Conservation (phyloP, 2,888 invertebrate genomes). For the Pharmacophagus antenor region DNA sequence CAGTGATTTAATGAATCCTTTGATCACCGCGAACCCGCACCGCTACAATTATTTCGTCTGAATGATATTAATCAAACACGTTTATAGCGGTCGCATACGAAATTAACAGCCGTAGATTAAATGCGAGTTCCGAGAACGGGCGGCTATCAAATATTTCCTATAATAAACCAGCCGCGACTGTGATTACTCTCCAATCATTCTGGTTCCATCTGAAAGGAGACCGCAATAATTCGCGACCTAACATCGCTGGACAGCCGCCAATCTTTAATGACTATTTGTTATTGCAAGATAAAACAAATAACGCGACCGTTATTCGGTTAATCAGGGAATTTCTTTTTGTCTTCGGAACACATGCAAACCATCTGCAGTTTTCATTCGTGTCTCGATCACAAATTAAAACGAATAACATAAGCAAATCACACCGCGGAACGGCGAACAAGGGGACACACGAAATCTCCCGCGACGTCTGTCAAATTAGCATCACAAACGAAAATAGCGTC, state of each 20-base stretch:
- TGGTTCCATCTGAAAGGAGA: conserved; percentile 45
- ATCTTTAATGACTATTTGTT: conserved; percentile 63
- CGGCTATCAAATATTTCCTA: conserved; percentile 75
- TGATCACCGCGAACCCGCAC: conserved; percentile 63
- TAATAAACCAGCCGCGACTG: conserved; percentile 60
- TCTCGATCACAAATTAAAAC: conserved; percentile 41
- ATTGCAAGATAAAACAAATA: conserved; percentile 36
- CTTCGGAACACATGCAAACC: conserved; percentile 32
- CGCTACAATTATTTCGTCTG: conserved; percentile 70
- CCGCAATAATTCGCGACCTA: conserved; percentile 55
- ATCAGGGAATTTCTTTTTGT: conserved; percentile 12
- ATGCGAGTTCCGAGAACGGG: conserved; percentile 66
- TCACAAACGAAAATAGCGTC: conserved; percentile 80
- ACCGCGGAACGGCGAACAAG: conserved; percentile 64
- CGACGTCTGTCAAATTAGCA: conserved; percentile 81
- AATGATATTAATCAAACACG: conserved; percentile 76
- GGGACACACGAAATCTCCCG: conserved; percentile 75
- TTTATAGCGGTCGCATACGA: conserved; percentile 70
- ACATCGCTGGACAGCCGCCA: conserved; percentile 68
- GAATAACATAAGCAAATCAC: conserved; percentile 71
- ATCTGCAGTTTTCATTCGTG: conserved; percentile 36
- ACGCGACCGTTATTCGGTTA: conserved; percentile 9
- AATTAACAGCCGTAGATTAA: conserved; percentile 72
- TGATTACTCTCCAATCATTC: conserved; percentile 62
- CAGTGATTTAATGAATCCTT: conserved; percentile 59